Conservation (phyloP, 2,113 vertebrate species). For the Dicentrarchus labrax region DNA sequence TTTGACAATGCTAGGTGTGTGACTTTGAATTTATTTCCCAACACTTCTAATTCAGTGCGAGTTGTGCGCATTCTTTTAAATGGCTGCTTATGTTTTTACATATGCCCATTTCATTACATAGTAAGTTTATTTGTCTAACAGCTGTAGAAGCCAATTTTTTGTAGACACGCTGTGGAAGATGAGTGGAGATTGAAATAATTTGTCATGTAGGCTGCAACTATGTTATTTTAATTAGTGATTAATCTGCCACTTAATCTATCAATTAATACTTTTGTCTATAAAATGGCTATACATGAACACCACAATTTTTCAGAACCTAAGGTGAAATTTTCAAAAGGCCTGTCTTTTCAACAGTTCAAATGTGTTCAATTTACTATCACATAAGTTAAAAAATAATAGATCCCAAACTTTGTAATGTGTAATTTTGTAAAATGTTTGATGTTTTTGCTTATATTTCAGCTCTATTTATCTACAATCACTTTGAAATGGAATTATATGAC, state of each 20-base stretch:
- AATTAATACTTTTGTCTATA: not conserved
- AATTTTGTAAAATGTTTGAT: too few species aligned
- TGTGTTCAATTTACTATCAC: too few species aligned
- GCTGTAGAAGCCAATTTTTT: not conserved
- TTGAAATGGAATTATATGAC: too few species aligned
- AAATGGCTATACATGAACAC: too few species aligned
- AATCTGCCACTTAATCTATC: not conserved
- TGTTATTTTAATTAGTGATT: not conserved
- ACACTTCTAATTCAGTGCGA: not conserved
- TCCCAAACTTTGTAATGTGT: too few species aligned
- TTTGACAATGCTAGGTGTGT: not conserved
- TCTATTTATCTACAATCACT: not conserved
- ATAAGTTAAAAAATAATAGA: too few species aligned
- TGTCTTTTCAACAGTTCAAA: too few species aligned
- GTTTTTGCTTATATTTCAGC: not conserved
- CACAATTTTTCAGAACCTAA: too few species aligned
- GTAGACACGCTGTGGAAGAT: not conserved
- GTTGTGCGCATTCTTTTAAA: not conserved
- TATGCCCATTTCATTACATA: not conserved
- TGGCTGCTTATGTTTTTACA: not conserved
- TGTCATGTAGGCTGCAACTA: not conserved
- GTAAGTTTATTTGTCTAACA: not conserved
- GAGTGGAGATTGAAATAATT: not conserved
- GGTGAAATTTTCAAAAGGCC: too few species aligned
- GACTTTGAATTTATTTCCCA: not conserved